These are phyloP conservation scores for Folsomia candida DNA, from an alignment of 2,888 invertebrate species.

Conservation along the genomic window DNA sequence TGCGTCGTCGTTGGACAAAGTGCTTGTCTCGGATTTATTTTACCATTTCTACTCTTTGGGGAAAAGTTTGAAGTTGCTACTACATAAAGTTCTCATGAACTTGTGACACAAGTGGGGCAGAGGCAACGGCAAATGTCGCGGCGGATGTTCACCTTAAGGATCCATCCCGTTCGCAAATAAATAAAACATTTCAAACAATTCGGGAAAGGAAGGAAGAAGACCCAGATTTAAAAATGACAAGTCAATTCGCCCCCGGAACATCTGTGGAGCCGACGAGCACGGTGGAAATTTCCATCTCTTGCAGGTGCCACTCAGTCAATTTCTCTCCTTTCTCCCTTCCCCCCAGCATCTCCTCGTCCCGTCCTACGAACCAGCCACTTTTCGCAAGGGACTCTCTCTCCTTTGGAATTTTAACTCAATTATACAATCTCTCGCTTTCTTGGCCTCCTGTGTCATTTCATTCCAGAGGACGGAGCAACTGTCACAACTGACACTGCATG, in stretches of 20 bases:
- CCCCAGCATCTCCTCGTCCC: too few species aligned
- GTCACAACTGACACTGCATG: too few species aligned
- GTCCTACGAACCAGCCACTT: too few species aligned
- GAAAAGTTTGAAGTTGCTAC: too few species aligned
- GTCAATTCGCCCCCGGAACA: slow-evolving; percentile 53
- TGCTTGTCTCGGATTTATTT: background rate
- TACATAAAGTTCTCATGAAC: background rate
- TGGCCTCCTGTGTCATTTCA: too few species aligned
- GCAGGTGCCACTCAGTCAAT: slow-evolving; percentile 51
- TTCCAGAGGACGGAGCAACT: too few species aligned
- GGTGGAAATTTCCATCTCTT: slow-evolving; percentile 54
- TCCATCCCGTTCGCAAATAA: background rate
- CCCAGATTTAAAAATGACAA: slow-evolving; percentile 25
- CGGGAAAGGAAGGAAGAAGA: too few species aligned
- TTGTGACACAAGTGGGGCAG: too few species aligned
- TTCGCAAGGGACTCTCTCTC: too few species aligned
- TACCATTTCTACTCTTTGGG: background rate
- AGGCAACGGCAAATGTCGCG: too few species aligned
- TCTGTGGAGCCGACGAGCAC: slow-evolving; percentile 53
- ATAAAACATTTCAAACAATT: background rate
- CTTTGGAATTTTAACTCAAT: too few species aligned
- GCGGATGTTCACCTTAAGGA: background rate
- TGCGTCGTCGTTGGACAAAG: background rate
- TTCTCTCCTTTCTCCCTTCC: background rate
- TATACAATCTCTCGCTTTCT: too few species aligned